These are phyloP conservation scores for Thaumatotibia leucotreta DNA, from an alignment of 1,140 invertebrate genomes.

Conservation along the genomic window DNA sequence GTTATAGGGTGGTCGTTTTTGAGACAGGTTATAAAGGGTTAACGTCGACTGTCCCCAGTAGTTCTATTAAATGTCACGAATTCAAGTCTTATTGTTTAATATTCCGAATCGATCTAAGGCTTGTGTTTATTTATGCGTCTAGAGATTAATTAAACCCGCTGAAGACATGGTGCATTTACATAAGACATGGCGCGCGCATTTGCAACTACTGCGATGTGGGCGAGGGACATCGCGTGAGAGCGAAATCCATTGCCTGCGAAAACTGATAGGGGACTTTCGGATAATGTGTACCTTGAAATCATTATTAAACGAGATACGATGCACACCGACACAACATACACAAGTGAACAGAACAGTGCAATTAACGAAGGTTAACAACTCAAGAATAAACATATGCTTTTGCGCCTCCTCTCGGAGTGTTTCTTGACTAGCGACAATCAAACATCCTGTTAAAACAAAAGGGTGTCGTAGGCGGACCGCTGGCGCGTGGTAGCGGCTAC, in stretches of 20 bases:
- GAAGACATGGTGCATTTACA: conserved; percentile 67
- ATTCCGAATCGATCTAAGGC: conserved; percentile 57
- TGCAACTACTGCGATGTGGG: conserved; percentile 53
- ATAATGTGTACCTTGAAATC: conserved; percentile 7
- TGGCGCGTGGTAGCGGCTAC: conserved; percentile 38
- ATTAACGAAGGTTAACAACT: neutral
- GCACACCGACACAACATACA: neutral
- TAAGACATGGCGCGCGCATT: conserved; percentile 70
- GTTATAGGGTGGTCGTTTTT: too few relatives aligned
- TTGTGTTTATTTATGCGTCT: conserved; percentile 63
- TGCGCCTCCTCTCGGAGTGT: neutral
- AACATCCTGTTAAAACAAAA: conserved; percentile 39
- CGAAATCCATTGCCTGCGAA: conserved; percentile 8
- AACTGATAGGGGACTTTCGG: conserved; percentile 1
- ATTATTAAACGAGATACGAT: conserved; percentile 9
- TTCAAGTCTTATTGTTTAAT: conserved; percentile 49
- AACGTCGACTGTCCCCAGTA: too few relatives aligned
- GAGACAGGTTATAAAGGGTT: too few relatives aligned
- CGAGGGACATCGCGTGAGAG: conserved; percentile 56
- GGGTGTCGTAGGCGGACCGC: conserved; percentile 10
- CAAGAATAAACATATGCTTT: neutral
- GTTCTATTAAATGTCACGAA: too few relatives aligned
- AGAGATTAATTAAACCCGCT: conserved; percentile 68
- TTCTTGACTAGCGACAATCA: conserved; percentile 18
- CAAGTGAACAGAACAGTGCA: neutral